Base-by-base conservation (phyloP, 1,140 invertebrate species). In the Gerris buenoi region DNA sequence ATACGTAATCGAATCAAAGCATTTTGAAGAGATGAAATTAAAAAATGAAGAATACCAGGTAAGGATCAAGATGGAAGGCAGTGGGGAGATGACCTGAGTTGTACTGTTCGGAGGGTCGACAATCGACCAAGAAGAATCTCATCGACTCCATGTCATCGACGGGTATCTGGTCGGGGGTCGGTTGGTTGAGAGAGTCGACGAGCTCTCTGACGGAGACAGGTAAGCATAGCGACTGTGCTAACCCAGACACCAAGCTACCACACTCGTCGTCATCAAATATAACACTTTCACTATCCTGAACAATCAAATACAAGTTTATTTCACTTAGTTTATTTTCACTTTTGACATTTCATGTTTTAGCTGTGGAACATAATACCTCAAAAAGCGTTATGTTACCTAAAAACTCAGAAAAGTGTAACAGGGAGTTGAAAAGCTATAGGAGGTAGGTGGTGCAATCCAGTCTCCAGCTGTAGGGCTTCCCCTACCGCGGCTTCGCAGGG, bases 21-120 rank as follows among this genome's bases (percentile, higher is more conserved):
- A n/a, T n/a, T n/a, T n/a, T n/a, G n/a, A n/a, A n/a, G n/a, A n/a
- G 33, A 46, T 46, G 18, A 18, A 18, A 46, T 46, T 5, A 46
- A 46, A 46, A 46, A 46, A 18, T 46, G 18, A 46, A 46, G 5
- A 46, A 46, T 76, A 88, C 86, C 73, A 98, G 81, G 79, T 93
- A 94, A 74, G 93, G 95, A 79, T 98, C 96, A 27, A 99, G 82
- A 80, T 98, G 96, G 81, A 98, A 98, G 58, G 97, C 95, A 63
- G 94, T 98, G 1, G 91, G 89, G 70, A 98, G 83, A 80, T 98
- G 95, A 0, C 96, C 96, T 69, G 88, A 86, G 80, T 97, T 98
- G 75, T 98, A 99, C 73, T 98, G 95, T 70, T 97, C 93, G 0
- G 93, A 88, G 18, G 95, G 93, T 73, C 96, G 82, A 78, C 95